These are phyloP conservation scores for Baryphthengus martii DNA, from an alignment of 2,113 vertebrate species.

Conservation along the genomic window DNA sequence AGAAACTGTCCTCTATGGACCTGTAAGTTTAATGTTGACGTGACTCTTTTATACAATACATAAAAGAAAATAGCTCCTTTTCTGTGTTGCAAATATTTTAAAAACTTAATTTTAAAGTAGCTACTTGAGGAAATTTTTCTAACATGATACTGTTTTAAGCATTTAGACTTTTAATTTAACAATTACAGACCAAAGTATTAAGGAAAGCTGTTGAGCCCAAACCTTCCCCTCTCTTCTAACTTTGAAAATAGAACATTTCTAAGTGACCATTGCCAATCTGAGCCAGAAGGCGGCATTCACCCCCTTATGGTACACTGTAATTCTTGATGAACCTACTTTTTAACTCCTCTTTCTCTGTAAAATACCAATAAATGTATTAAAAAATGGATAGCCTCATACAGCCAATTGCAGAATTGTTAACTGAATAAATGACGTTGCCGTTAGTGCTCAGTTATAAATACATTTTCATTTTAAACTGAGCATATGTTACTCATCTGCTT, in stretches of 20 bases:
- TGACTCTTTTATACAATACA: neutral
- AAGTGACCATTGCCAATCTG: conserved; percentile 48
- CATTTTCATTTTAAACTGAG: conserved; percentile 32
- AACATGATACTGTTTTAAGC: neutral
- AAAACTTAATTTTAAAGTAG: neutral
- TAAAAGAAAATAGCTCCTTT: neutral
- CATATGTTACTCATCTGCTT: neutral
- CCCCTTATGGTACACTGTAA: neutral
- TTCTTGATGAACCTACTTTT: neutral
- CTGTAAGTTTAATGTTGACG: neutral
- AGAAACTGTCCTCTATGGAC: neutral
- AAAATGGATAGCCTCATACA: neutral
- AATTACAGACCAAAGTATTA: neutral
- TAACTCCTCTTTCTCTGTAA: neutral
- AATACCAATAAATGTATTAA: neutral
- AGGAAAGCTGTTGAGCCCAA: neutral
- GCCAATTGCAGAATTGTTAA: neutral
- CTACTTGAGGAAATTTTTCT: neutral
- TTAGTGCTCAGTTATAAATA: neutral
- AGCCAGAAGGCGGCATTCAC: conserved; percentile 64
- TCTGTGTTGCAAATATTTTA: neutral
- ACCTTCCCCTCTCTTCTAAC: neutral
- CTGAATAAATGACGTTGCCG: conserved; percentile 14
- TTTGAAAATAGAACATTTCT: neutral
- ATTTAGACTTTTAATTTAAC: neutral